Conservation (phyloP, 2,113 vertebrate species). For the Ophthalmolycus amberensis region DNA sequence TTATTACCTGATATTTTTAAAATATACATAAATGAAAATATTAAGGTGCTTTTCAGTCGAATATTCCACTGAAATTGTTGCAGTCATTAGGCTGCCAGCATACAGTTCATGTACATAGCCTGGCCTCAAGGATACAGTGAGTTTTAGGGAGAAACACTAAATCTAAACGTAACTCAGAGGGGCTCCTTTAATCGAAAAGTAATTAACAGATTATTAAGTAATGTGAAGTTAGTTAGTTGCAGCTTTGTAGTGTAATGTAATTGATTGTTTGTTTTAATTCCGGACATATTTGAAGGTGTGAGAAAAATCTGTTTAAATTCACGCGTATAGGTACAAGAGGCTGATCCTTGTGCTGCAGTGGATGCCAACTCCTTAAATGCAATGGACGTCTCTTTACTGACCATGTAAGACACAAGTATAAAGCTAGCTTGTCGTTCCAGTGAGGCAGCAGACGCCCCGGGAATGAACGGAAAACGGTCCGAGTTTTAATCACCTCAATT, state of each 20-base stretch:
- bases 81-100: background rate
- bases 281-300: background rate
- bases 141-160: too few relatives aligned
- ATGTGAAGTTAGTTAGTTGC: background rate
- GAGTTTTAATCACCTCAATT: conserved; percentile 1
- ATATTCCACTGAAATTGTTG: background rate
- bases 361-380: background rate
- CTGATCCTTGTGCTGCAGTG: background rate
- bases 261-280: too few relatives aligned
- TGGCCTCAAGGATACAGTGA: background rate
- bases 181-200: background rate
- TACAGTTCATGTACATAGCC: background rate
- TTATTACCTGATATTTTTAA: background rate
- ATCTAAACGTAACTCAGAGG: background rate
- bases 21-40: background rate
- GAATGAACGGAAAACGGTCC: too few relatives aligned
- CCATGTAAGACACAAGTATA: too few relatives aligned
- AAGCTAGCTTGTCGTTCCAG: too few relatives aligned
- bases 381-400: too few relatives aligned
- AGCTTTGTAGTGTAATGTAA: background rate
- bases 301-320: background rate
- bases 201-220: background rate
- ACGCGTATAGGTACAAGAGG: background rate
- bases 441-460: too few relatives aligned
- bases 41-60: background rate